phyloP scores from a whole-genome alignment of 2,888 invertebrate genomes.

The Acrobasis consociella region DNA sequence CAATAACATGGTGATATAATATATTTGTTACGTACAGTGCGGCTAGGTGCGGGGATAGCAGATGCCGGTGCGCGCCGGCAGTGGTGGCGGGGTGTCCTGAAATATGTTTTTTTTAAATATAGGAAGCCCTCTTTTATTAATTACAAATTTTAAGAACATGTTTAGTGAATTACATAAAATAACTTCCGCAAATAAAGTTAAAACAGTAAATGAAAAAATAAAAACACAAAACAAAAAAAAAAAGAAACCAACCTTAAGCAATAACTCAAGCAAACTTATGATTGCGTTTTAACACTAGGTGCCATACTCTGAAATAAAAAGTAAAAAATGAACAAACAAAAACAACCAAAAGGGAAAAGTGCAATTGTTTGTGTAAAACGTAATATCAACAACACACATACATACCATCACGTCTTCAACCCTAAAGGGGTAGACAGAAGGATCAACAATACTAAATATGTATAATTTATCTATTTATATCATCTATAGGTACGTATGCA shows the following conservation, averaged over 20 bases:
- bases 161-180: too few relatives aligned
- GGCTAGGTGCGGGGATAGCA: slow-evolving; percentile 76
- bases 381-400: too few relatives aligned
- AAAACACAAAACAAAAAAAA: slow-evolving; percentile 36
- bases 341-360: slow-evolving; percentile 18
- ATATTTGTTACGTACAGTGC: slow-evolving; percentile 27
- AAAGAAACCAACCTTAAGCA: slow-evolving; percentile 62
- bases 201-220: slow-evolving; percentile 25
- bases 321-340: slow-evolving; percentile 34
- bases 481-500: too few relatives aligned
- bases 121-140: too few relatives aligned
- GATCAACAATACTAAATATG: too few relatives aligned
- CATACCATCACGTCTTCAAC: too few relatives aligned
- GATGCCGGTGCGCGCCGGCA: slow-evolving; percentile 76
- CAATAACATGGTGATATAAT: slow-evolving; percentile 16
- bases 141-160: too few relatives aligned
- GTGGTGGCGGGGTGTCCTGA: slow-evolving; percentile 75
- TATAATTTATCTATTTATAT: too few relatives aligned
- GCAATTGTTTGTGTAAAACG: too few relatives aligned
- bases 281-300: slow-evolving; percentile 67
- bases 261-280: slow-evolving; percentile 50
- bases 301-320: slow-evolving; percentile 70
- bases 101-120: slow-evolving; percentile 29
- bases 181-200: slow-evolving; percentile 12
- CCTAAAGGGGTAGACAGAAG: too few relatives aligned